Percentiles rank a stretch among this genome's conserved stretches.
These are phyloP conservation scores for Brevipalpus yothersi DNA, from an alignment of 1,140 invertebrate genomes.

Conservation along the genomic window DNA sequence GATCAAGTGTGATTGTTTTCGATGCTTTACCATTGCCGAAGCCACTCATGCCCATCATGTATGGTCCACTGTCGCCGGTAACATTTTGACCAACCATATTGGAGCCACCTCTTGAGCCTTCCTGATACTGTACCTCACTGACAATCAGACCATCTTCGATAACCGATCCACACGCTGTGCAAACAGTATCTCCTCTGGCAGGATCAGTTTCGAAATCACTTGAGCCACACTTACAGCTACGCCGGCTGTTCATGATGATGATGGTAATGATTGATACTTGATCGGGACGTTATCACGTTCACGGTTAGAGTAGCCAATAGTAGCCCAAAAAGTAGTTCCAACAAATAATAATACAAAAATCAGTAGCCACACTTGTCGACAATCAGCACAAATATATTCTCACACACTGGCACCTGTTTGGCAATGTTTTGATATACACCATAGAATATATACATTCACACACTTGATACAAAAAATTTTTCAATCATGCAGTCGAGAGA, in stretches of 20 bases:
- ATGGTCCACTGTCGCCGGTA: conserved; percentile 55
- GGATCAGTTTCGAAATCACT: conserved; percentile 82
- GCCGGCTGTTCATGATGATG: background rate
- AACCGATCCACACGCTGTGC: conserved; percentile 82
- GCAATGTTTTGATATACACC: no score
- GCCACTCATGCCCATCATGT: conserved; percentile 23
- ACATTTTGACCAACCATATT: conserved; percentile 79
- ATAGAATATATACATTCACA: no score
- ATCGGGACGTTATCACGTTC: no score
- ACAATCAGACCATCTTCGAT: conserved; percentile 89
- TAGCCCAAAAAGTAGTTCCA: no score
- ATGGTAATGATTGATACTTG: no score
- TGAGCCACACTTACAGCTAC: conserved; percentile 61
- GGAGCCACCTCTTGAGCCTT: conserved; percentile 52
- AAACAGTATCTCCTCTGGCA: conserved; percentile 74
- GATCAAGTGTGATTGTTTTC: conserved; percentile 3
- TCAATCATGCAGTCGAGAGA: no score
- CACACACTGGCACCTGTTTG: no score
- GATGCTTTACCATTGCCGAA: conserved; percentile 3
- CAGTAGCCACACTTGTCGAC: no score
- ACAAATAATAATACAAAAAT: no score
- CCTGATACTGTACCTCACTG: conserved; percentile 82
- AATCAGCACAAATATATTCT: no score
- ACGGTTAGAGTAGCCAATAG: no score
- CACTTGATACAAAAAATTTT: no score